Base-by-base conservation (phyloP, 2,113 vertebrate species). In the Petrocephalus zakoni region DNA sequence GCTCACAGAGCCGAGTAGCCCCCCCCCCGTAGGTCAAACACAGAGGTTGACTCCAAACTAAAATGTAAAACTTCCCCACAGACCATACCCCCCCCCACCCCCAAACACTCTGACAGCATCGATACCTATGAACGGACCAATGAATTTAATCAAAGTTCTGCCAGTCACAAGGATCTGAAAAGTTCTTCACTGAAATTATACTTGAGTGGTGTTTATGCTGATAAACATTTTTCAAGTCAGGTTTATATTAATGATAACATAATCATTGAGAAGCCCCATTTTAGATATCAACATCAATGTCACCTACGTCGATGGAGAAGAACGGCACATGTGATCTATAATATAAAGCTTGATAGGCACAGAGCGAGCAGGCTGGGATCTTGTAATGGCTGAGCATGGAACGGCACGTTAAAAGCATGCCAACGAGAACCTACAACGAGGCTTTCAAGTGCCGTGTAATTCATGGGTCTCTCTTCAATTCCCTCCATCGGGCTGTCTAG, bases 391-490 rank as follows among this genome's bases (percentile, higher is more conserved):
- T 89, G 87, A 17, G 68, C 82, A 87, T 21, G 92, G 90, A 56
- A 93, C 87, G 88, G 92, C 91, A 93, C 92, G 93, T 95, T 94
- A 94, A 95, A 94, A 94, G 91, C 93, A 93, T 85, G 93, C 94
- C 94, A 94, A 92, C 89, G 89, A 92, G 90, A 94, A 93, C 90
- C 89, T 72, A 47, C 68, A 90, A 88, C 88, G 81, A 52, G 91
- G 91, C 93, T 94, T 95, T 95, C 92, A 95, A 94, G 93, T 94
- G 90, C 83, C 1, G 86, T 88, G 91, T 88, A 92, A 95, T 94
- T 94, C 93, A 94, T 94, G 89, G 88, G 87, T 90, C 75, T 91
- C 91, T 81, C 93, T 92, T 91, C 92, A 90, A 90, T 56, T 88
- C 72, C 88, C 89, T 86, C 85, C 58, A 78, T 88, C 88, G 21